A percentile compares a stretch with the other conserved stretches of the same genome.
Conservation (phyloP, 1,140 invertebrate species). For the Drosophila pectinifera region DNA sequence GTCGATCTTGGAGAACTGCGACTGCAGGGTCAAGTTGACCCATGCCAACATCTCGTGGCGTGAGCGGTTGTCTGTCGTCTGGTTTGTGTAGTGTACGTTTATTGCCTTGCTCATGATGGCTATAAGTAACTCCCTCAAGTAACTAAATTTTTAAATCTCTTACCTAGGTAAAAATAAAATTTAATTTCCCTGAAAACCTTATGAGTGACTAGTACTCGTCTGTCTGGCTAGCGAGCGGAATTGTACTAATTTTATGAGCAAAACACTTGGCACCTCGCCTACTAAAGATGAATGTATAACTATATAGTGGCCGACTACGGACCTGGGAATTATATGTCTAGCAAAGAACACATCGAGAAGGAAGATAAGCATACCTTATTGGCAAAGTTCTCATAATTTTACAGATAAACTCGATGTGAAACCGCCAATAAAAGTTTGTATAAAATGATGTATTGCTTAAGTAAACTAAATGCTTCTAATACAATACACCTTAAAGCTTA, state of each 20-base stretch:
- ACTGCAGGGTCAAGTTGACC: conserved; percentile 98
- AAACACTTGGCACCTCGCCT: background rate
- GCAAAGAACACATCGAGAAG: too few relatives aligned
- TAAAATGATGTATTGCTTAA: background rate
- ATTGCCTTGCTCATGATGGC: conserved; percentile 87
- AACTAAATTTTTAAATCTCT: too few relatives aligned
- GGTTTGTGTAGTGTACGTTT: conserved; percentile 99
- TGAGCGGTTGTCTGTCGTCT: conserved; percentile 97
- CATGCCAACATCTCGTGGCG: conserved; percentile 98
- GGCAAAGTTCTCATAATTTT: too few relatives aligned
- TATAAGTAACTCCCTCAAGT: too few relatives aligned
- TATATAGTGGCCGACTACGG: too few relatives aligned
- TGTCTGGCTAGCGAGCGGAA: too few relatives aligned
- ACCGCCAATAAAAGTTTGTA: too few relatives aligned
- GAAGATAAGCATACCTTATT: background rate
- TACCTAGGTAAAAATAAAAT: too few relatives aligned
- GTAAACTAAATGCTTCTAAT: background rate
- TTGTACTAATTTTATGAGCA: background rate
- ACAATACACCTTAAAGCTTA: background rate
- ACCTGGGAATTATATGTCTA: too few relatives aligned
- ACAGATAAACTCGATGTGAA: too few relatives aligned
- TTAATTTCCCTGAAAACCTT: too few relatives aligned
- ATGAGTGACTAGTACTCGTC: background rate
- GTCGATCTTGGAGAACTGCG: conserved; percentile 98
- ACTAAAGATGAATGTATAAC: too few relatives aligned